phyloP scores from a whole-genome alignment of 2,113 vertebrate genomes.

The Nettapus auritus region DNA sequence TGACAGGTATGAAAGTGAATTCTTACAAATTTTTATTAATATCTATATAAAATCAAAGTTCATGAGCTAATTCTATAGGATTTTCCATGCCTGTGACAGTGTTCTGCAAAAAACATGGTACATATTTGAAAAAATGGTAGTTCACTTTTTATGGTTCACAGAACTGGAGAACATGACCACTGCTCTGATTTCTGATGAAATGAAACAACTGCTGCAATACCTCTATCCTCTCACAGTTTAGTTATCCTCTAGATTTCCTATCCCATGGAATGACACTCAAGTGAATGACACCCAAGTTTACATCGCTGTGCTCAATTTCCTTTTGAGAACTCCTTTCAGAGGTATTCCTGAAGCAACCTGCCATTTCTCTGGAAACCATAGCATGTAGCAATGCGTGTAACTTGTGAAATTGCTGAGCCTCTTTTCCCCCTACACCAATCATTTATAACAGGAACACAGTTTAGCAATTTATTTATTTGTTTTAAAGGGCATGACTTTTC shows the following conservation, averaged over 20 bases:
- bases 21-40: not conserved
- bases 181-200: slow-evolving; percentile 24
- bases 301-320: not conserved
- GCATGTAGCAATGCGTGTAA: not conserved
- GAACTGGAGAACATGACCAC: not conserved
- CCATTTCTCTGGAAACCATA: not conserved
- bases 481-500: no score
- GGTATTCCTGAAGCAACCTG: not conserved
- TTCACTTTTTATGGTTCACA: not conserved
- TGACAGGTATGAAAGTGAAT: not conserved
- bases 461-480: not conserved
- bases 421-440: not conserved
- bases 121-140: not conserved
- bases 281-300: not conserved
- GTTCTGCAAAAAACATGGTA: not conserved
- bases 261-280: not conserved
- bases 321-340: not conserved
- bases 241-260: not conserved
- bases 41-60: not conserved
- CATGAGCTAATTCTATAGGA: not conserved
- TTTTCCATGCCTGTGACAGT: not conserved
- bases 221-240: not conserved
- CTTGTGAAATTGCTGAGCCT: not conserved
- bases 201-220: not conserved
- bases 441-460: not conserved